A percentile compares a stretch with the other conserved stretches of the same genome.
Evolutionary conservation across 2,888 invertebrate genomes (phyloP).

Genomic region (Caenorhabditis becei): DNA sequence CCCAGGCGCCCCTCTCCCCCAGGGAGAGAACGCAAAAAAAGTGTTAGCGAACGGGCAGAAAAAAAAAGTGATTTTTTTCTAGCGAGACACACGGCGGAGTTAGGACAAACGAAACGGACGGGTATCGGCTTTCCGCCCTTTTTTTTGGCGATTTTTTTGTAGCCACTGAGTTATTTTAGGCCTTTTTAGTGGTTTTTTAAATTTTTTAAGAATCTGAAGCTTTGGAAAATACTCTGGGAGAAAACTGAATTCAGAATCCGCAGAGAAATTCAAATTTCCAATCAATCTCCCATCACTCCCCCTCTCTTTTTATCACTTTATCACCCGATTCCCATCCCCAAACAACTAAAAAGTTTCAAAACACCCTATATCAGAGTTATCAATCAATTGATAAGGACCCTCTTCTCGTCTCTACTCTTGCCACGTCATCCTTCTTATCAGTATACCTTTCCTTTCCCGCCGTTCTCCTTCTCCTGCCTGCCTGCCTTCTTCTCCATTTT

Average conservation of each 20-base stretch:
- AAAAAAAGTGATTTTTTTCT: conserved; percentile 42
- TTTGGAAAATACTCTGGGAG: no score
- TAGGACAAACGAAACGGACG: conserved; percentile 7
- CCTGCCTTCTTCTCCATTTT: conserved; percentile 14
- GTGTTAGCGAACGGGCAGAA: conserved; percentile 36
- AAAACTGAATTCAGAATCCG: no score
- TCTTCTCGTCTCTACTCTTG: conserved; percentile 36
- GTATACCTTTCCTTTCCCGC: not conserved
- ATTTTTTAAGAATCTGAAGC: no score
- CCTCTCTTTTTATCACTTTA: not conserved
- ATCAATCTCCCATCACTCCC: no score
- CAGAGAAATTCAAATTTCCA: no score
- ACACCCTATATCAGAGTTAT: conserved; percentile 31
- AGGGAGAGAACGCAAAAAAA: not conserved
- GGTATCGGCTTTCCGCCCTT: not conserved
- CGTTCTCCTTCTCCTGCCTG: not conserved
- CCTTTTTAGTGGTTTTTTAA: no score
- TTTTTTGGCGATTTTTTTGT: conserved; percentile 11
- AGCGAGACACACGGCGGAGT: not conserved
- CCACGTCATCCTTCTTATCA: conserved; percentile 34
- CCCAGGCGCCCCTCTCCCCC: conserved; percentile 46
- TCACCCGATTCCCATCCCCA: no score
- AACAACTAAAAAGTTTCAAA: conserved; percentile 22
- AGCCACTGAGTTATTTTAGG: no score
- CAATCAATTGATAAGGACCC: conserved; percentile 20